A percentile compares a stretch with the other conserved stretches of the same genome.
Evolutionary conservation across 2,113 vertebrate species (phyloP).

Genomic region (Rallus limicola): DNA sequence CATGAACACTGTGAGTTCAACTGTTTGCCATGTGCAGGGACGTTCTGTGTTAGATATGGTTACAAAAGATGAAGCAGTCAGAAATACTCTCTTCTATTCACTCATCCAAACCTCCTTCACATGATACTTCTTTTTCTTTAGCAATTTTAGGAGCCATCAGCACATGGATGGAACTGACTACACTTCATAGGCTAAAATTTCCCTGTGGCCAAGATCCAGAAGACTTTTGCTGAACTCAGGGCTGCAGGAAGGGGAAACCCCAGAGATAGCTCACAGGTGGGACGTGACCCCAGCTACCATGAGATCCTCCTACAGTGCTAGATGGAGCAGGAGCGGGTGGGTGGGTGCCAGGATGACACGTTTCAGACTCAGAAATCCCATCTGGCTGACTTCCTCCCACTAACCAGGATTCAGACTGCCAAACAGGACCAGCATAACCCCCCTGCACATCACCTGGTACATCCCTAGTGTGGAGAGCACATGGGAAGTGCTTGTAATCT

Average conservation of each 20-base stretch:
- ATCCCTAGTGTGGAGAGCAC: accelerated
- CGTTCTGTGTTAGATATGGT: background rate
- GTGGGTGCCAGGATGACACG: background rate
- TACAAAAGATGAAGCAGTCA: background rate
- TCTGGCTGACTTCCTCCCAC: background rate
- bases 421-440: background rate
- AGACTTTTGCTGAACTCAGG: background rate
- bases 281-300: background rate
- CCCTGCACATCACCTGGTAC: background rate
- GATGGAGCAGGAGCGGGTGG: background rate
- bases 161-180: background rate
- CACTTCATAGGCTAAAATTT: accelerated
- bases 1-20: background rate
- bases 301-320: background rate
- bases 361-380: background rate
- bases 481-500: background rate
- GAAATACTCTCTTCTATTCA: background rate
- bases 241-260: background rate
- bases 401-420: background rate
- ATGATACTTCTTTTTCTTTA: background rate
- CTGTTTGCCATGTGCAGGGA: background rate
- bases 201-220: background rate
- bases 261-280: background rate
- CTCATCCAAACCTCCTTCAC: background rate
- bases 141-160: background rate